Base-by-base conservation (phyloP, 2,888 invertebrate species). In the Omphaloscelis lunosa region DNA sequence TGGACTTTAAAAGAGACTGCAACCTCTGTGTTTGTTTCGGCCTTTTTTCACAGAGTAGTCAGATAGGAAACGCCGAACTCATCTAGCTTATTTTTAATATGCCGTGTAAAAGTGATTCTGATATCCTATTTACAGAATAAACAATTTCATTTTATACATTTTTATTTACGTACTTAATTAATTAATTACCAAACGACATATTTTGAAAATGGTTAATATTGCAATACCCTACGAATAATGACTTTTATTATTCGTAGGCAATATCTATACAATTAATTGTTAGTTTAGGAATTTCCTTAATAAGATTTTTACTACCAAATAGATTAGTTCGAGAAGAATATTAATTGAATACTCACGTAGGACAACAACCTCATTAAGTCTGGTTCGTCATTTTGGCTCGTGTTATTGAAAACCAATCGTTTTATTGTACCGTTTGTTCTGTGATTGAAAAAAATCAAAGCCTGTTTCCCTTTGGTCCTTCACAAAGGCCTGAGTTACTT, bases 241-340 rank as follows among this genome's bases (percentile, higher is more conserved):
- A n/a, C n/a, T n/a, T n/a, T n/a, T n/a, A n/a, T n/a, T n/a, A n/a
- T n/a, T n/a, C n/a, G n/a, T n/a, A n/a, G n/a, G 5, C 23, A 15
- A 20, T 66, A 41, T 15, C 17, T 45, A n/a, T 56, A 17, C 5
- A n/a, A 56, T 29, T 39, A 48, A 27, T 41, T 53, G 1, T 23
- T 61, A 78, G 15, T 20, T n/a, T n/a, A 11, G 48, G 63, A 72
- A 63, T n/a, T 68, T 34, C 27, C 20, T 11, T 23, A 51, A 41
- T 41, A 34, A 29, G 17, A 7, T 29, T 27, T 45, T 72, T 29
- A 29, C 63, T 45, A 61, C 70, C 7, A 39, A 62, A 56, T 0
- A 17, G 39, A 77, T 78, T 61, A 34, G 23, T 75, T 77, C 2
- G n/a, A 34, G 45, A 61, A 29, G 17, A 56, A 62, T 29, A 45